Evolutionary conservation across 2,113 vertebrate genomes (phyloP), one percentile per base, ranked within the genome.

Genomic region (Hemiscyllium ocellatum): DNA sequence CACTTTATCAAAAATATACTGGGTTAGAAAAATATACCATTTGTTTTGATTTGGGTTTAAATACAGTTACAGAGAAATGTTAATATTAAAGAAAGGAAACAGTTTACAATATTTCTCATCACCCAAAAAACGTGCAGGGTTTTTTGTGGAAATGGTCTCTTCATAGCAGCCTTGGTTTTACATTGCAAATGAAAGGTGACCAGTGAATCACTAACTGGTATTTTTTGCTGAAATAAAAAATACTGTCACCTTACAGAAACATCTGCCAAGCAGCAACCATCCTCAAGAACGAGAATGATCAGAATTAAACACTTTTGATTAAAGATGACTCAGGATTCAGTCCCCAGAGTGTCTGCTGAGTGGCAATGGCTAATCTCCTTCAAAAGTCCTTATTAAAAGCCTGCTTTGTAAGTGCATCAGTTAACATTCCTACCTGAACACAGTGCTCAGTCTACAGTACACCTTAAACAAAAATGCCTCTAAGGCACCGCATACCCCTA

Each of bases 11-110:
- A 97, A 96, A 97, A 97, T 96, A 96, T 96, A 96, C 33, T 96
- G 97, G 96, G 97, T 97, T 97, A 98, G 96, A 98, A 98, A 98
- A 98, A 98, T 98, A 98, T 96, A 96, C 94, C 93, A 96, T 96
- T 96, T 98, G 97, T 97, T 96, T 97, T 98, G 97, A 97, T 97
- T 96, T 96, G 97, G 95, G 96, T 96, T 98, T 98, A 98, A 98
- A 98, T 94, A 96, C 98, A 98, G 97, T 98, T 97, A 97, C 94
- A 96, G 96, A 96, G 96, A 97, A 96, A 96, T 97, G 97, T 98
- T 98, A 98, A 97, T 97, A 98, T 97, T 97, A 97, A 95, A 97
- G 96, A 96, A 97, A 83, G 72, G 65, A 98, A 97, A 97, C 66
- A 96, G 97, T 97, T 96, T 97, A 97, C 97, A 98, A 96, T 96